Evolutionary conservation across 2,113 vertebrate species (phyloP).

Genomic region (Mesembrinibis cayennensis): DNA sequence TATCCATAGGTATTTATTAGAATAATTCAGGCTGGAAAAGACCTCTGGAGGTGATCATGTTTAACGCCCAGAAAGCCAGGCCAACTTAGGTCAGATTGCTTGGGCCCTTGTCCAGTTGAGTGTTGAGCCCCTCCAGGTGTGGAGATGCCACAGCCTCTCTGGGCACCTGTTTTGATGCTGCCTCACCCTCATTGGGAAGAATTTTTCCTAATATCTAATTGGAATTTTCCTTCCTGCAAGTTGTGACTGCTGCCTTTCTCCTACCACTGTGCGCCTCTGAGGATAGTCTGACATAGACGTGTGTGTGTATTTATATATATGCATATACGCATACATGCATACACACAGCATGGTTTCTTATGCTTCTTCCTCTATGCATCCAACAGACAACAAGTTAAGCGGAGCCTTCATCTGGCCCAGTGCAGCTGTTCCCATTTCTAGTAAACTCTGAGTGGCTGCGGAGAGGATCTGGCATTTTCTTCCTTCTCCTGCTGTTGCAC

Average conservation of each 20-base stretch:
- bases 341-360: not conserved
- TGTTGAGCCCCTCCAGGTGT: not conserved
- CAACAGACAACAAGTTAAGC: not conserved
- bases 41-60: not conserved
- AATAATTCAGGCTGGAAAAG: not conserved
- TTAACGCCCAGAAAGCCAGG: not conserved
- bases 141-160: not conserved
- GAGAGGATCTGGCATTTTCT: not conserved
- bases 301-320: not conserved
- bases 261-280: not conserved
- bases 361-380: not conserved
- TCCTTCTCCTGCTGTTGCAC: not conserved
- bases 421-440: not conserved
- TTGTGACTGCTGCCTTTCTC: not conserved
- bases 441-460: accelerated
- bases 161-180: not conserved
- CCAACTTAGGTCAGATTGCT: not conserved
- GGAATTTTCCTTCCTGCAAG: not conserved
- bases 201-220: not conserved
- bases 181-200: not conserved
- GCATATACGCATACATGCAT: not conserved
- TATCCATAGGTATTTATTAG: not conserved
- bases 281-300: not conserved
- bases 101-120: not conserved
- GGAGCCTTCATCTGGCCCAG: not conserved